A percentile compares a stretch with the other conserved stretches of the same genome.
Conservation (phyloP, 1,140 invertebrate species). For the Heterodera schachtii region DNA sequence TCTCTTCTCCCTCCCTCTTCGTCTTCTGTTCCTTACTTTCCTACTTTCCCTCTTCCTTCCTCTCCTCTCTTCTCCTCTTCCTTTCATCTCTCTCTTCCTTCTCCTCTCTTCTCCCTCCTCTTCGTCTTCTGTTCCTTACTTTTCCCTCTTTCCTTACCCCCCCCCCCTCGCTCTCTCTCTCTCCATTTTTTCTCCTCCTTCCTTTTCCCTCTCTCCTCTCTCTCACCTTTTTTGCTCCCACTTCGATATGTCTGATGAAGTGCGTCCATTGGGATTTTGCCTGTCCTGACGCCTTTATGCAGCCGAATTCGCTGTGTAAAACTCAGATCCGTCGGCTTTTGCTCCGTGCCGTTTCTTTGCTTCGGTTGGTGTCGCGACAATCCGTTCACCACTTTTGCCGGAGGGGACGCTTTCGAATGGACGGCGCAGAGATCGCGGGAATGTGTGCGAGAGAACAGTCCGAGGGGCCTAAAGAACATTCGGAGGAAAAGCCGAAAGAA, state of each 20-base stretch:
- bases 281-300: conserved; percentile 44
- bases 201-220: background rate
- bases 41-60: no score
- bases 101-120: no score
- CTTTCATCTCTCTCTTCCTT: no score
- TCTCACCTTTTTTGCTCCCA: conserved; percentile 18
- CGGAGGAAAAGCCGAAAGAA: background rate
- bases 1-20: no score
- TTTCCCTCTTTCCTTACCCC: no score
- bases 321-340: conserved; percentile 9
- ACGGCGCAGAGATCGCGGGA: background rate
- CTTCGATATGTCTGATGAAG: conserved; percentile 19
- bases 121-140: no score
- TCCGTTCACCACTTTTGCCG: background rate
- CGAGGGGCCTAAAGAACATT: background rate
- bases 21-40: no score
- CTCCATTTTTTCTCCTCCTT: no score
- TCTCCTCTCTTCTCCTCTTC: no score
- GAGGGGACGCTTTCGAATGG: background rate
- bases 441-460: background rate
- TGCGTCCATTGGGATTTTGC: conserved; percentile 42
- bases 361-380: background rate
- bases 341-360: background rate
- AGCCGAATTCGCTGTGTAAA: conserved; percentile 43
- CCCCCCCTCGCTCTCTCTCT: no score